A percentile compares a stretch with the other conserved stretches of the same genome.
phyloP scores from a whole-genome alignment of 1,140 invertebrate species.

The Potamilus streckersoni region DNA sequence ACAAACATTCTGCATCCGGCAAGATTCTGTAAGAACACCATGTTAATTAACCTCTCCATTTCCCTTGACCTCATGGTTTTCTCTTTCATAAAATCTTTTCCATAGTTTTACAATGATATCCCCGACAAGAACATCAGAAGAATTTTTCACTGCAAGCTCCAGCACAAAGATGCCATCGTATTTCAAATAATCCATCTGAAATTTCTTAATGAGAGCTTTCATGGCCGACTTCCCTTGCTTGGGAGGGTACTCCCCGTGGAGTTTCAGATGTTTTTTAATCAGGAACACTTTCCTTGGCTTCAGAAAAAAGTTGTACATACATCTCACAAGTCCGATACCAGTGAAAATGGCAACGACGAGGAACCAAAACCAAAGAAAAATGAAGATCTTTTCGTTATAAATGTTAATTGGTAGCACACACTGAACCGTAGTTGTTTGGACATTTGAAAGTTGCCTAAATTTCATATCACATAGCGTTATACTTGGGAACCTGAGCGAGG shows the following conservation, averaged over 20 bases:
- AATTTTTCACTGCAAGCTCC: slow-evolving; percentile 56
- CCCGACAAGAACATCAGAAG: slow-evolving; percentile 57
- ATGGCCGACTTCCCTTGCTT: slow-evolving; percentile 43
- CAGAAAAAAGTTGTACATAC: slow-evolving; percentile 57
- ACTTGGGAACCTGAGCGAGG: slow-evolving; percentile 66
- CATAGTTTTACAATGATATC: slow-evolving; percentile 37
- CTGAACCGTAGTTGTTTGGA: slow-evolving; percentile 70
- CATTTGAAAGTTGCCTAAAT: slow-evolving; percentile 67
- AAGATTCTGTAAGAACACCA: too few species aligned
- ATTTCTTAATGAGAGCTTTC: slow-evolving; percentile 46
- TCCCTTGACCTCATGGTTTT: too few species aligned
- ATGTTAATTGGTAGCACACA: slow-evolving; percentile 72
- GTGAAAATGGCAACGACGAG: slow-evolving; percentile 69
- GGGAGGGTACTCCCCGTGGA: slow-evolving; percentile 45
- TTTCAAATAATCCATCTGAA: slow-evolving; percentile 52
- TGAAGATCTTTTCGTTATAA: slow-evolving; percentile 72
- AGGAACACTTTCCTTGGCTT: slow-evolving; percentile 56
- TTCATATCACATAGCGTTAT: slow-evolving; percentile 72
- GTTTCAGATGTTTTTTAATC: slow-evolving; percentile 63
- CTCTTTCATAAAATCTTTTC: too few species aligned
- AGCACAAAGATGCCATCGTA: slow-evolving; percentile 60
- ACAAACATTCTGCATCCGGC: too few species aligned
- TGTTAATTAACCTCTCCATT: too few species aligned
- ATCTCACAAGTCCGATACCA: slow-evolving; percentile 58
- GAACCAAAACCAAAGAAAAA: slow-evolving; percentile 72